Base-by-base conservation (phyloP, 1,140 invertebrate species). In the Dermatophagoides farinae region DNA sequence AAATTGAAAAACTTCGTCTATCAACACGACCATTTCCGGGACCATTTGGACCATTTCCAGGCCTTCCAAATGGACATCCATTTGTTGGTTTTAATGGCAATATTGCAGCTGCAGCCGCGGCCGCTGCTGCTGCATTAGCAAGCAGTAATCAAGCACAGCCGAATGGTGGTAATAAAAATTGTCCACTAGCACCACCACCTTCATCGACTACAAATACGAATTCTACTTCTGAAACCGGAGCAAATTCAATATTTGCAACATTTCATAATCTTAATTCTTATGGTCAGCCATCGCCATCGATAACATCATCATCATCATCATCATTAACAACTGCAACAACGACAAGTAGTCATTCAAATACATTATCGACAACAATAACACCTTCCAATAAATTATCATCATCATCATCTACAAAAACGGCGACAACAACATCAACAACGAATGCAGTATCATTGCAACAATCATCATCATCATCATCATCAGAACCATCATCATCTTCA, bases 1-100 rank as follows among this genome's bases (percentile, higher is more conserved):
- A 75, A 65, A 57, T 75, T 52, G 74, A 75, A 61, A 74, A 71
- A n/a, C 68, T 74, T 25, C 71, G 73, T 54, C 68, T 75, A 67
- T 66, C 67, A 9, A 20, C 31, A 2, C 53, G 60, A 44, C 60
- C 60, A 37, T 60, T 60, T 50, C 43, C 46, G 23, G 58, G 41
- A 10, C 43, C 58, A 14, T 60, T 50, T 60, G 57, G 57, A 1
- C 53, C 53, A 1, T 60, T 60, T 37, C 18, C 14, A 11, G 58
- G 58, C 14, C 39, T 55, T 55, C 53, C 53, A n/a, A 23, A 4
- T 18, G 38, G 41, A 23, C 53, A 55, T 44, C 53, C 53, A 12
- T 39, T 55, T n/a, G 38, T 39, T 5, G 14, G 31, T 16, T 55
- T 55, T 25, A 55, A 55, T 40, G 53, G 53, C 53, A 55, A 55